Percentiles rank a stretch among this genome's conserved stretches.
Evolutionary conservation across 2,797 vertebrate genomes (phyloP).

Genomic region (Lateolabrax maculatus): DNA sequence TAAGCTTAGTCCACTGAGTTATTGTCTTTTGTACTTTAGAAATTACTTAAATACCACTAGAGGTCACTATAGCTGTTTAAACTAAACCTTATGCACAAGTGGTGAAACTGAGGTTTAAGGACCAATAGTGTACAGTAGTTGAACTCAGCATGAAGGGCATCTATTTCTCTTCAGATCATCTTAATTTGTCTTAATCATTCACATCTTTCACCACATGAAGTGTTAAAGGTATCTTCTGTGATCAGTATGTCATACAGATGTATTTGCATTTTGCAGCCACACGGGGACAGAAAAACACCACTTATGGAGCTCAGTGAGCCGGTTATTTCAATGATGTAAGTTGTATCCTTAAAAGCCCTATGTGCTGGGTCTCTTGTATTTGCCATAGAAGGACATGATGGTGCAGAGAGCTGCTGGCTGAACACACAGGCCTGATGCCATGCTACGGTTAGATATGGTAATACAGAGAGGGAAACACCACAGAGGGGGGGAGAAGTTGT

Average conservation of each 20-base stretch:
- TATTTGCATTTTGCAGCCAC: slow-evolving; percentile 49
- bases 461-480: slow-evolving; percentile 1
- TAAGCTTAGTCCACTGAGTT: background rate
- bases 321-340: background rate
- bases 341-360: slow-evolving; percentile 45
- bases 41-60: background rate
- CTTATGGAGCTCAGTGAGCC: background rate
- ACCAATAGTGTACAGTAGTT: background rate
- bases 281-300: slow-evolving; percentile 41
- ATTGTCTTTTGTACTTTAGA: too few species aligned
- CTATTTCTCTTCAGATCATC: background rate
- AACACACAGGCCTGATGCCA: slow-evolving; percentile 45
- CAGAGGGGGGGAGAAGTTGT: background rate
- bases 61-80: slow-evolving; percentile 6
- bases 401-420: slow-evolving; percentile 40
- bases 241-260: background rate
- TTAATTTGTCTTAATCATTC: background rate
- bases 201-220: background rate
- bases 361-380: slow-evolving; percentile 24
- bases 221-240: background rate
- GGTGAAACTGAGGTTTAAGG: background rate
- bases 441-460: slow-evolving; percentile 44
- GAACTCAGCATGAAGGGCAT: too few species aligned
- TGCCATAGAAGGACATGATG: slow-evolving; percentile 68
- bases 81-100: background rate